phyloP scores from a whole-genome alignment of 1,140 invertebrate genomes.

The Procambarus virginalis region DNA sequence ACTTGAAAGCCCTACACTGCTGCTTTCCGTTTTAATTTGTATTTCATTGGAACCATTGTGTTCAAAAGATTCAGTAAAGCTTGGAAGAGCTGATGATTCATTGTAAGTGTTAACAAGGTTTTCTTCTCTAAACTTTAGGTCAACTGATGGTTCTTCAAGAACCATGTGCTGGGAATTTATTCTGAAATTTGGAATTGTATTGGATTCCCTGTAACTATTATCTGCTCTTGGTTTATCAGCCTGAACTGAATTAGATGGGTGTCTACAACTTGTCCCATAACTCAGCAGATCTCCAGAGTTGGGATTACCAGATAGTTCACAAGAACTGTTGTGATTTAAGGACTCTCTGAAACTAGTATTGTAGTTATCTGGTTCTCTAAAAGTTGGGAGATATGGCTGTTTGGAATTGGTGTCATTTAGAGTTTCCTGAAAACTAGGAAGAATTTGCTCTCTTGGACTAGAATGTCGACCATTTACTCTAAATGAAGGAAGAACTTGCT shows the following conservation, averaged over 20 bases:
- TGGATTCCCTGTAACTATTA: conserved; percentile 27
- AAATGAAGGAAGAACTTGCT: conserved; percentile 14
- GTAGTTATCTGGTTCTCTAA: conserved; percentile 32
- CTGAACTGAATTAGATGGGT: conserved; percentile 2
- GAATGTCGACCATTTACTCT: neutral
- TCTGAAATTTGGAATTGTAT: conserved; percentile 26
- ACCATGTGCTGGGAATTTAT: conserved; percentile 23
- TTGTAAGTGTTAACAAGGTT: neutral
- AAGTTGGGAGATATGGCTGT: conserved; percentile 15
- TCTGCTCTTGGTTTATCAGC: conserved; percentile 1
- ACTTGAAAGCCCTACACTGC: neutral
- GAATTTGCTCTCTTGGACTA: conserved; percentile 34
- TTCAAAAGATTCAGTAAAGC: conserved; percentile 60
- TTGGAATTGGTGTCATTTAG: conserved; percentile 16
- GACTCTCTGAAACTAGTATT: conserved; percentile 30
- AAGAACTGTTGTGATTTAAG: conserved; percentile 16
- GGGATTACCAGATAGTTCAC: conserved; percentile 6
- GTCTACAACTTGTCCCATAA: conserved; percentile 13
- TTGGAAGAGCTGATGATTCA: conserved; percentile 42
- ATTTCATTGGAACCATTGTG: conserved; percentile 32
- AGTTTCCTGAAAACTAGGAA: conserved; percentile 31
- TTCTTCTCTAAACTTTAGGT: conserved; percentile 31
- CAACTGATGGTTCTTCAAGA: neutral
- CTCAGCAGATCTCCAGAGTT: conserved; percentile 27
- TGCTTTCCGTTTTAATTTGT: conserved; percentile 19